Evolutionary conservation across 2,113 vertebrate species (phyloP), one percentile per base, ranked within the genome.

Genomic region (Salvelinus fontinalis): DNA sequence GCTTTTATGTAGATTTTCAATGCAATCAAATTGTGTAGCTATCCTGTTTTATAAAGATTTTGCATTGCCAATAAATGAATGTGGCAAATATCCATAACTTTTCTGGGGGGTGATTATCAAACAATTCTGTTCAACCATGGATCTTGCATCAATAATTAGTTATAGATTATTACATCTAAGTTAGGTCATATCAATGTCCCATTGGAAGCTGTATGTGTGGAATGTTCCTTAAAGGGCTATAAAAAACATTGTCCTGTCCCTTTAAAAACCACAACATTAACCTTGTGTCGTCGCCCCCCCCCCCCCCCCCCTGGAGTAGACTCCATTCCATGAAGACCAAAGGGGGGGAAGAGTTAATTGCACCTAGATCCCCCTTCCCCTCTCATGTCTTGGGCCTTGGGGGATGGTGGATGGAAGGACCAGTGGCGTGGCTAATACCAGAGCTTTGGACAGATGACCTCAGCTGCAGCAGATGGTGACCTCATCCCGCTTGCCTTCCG

Each of bases 401-500:
- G n/a, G 59, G 59, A 62, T 62, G 29, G 73, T 64, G 26, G 44
- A 69, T 84, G 49, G 68, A 83, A 79, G 82, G 16, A 11, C 24
- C 12, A 31, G 14, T n/a, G 18, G 16, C 62, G 51, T 51, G 48
- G 27, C 74, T 80, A 70, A 81, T 44, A 69, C 72, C 0, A 39
- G 66, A 18, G 77, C 78, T 86, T 83, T 82, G 75, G 67, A 66
- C 75, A 18, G 54, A 54, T 83, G 82, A 91, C 89, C 91, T 86
- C 51, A 54, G 51, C 84, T 88, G 76, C 74, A 51, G 84, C 91
- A 92, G 91, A 89, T 92, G 89, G 89, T 87, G 85, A 90, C 84
- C 91, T 84, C 74, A 75, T 75, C 74, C 74, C 3, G 67, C 76
- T 83, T 51, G 80, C 80, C 76, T 39, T 84, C 84, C 75, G 75